These are phyloP conservation scores for Drosophila prostipennis DNA, from an alignment of 2,888 invertebrate genomes.

Conservation along the genomic window DNA sequence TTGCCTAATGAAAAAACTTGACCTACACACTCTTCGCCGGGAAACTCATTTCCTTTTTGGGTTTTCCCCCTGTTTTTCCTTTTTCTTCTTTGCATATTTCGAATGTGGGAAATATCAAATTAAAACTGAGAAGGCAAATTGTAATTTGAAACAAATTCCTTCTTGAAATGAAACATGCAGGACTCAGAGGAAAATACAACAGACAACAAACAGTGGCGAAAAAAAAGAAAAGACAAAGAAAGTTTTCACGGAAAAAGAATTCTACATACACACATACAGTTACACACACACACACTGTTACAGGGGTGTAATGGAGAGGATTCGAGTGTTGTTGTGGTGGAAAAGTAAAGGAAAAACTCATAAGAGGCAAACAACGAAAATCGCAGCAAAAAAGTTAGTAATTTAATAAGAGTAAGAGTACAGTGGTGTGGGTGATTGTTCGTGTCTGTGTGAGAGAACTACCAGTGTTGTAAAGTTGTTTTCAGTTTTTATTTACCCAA, in stretches of 20 bases:
- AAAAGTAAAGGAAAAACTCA: conserved; percentile 45
- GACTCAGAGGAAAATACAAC: conserved; percentile 11
- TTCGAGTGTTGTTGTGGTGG: conserved; percentile 23
- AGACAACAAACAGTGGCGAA: conserved; percentile 11
- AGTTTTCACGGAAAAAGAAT: conserved; percentile 50
- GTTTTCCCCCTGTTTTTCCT: background rate
- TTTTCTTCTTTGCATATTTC: conserved; percentile 19
- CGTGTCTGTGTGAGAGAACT: conserved; percentile 23
- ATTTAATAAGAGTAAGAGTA: conserved; percentile 48
- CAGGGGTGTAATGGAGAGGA: conserved; percentile 21
- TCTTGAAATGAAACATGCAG: conserved; percentile 58
- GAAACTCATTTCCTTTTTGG: conserved; percentile 36
- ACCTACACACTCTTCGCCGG: conserved; percentile 11
- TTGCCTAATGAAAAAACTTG: conserved; percentile 44
- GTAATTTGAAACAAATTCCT: conserved; percentile 60
- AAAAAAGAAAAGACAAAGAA: conserved; percentile 30
- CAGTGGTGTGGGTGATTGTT: conserved; percentile 20
- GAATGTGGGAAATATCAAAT: conserved; percentile 46
- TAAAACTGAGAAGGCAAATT: conserved; percentile 34
- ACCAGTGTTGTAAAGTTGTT: conserved; percentile 51
- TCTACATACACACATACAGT: conserved; percentile 1
- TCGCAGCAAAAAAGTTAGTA: conserved; percentile 55
- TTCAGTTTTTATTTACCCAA: conserved; percentile 39
- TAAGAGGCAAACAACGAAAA: conserved; percentile 51
- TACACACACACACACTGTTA: conserved; percentile 22